Percentiles rank a stretch among this genome's conserved stretches.
Evolutionary conservation across 2,888 invertebrate species (phyloP).

Genomic region (Merodon equestris): DNA sequence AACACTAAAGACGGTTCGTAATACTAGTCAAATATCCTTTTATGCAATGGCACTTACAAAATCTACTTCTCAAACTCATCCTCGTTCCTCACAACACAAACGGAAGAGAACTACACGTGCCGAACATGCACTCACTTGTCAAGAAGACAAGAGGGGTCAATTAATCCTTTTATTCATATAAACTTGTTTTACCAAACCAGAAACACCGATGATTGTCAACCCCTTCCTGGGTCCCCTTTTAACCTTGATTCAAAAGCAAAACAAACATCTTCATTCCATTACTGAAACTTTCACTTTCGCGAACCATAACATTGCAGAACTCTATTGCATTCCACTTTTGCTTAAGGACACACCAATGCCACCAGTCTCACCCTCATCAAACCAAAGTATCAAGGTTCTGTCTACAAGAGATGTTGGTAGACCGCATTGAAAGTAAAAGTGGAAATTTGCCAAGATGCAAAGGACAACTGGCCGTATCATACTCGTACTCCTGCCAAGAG

Average conservation of each 20-base stretch:
- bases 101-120: no score
- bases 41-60: no score
- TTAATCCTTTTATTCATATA: slow-evolving; percentile 17
- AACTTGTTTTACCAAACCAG: slow-evolving; percentile 28
- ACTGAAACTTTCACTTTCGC: slow-evolving; percentile 64
- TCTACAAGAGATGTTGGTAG: slow-evolving; percentile 44
- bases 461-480: slow-evolving; percentile 60
- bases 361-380: slow-evolving; percentile 16
- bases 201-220: slow-evolving; percentile 20
- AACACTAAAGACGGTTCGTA: no score
- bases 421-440: slow-evolving; percentile 67
- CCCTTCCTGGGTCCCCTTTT: slow-evolving; percentile 33
- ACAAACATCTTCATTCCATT: slow-evolving; percentile 56
- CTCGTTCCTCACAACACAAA: no score
- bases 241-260: slow-evolving; percentile 54
- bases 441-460: slow-evolving; percentile 64
- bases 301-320: slow-evolving; percentile 39
- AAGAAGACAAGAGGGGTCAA: no score
- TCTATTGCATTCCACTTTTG: slow-evolving; percentile 56
- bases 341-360: slow-evolving; percentile 47
- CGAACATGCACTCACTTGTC: no score
- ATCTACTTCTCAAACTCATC: no score
- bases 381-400: slow-evolving; percentile 36
- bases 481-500: slow-evolving; percentile 52
- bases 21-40: no score